Evolutionary conservation across 2,888 invertebrate genomes (phyloP).

Genomic region (Drosophila seclusa): DNA sequence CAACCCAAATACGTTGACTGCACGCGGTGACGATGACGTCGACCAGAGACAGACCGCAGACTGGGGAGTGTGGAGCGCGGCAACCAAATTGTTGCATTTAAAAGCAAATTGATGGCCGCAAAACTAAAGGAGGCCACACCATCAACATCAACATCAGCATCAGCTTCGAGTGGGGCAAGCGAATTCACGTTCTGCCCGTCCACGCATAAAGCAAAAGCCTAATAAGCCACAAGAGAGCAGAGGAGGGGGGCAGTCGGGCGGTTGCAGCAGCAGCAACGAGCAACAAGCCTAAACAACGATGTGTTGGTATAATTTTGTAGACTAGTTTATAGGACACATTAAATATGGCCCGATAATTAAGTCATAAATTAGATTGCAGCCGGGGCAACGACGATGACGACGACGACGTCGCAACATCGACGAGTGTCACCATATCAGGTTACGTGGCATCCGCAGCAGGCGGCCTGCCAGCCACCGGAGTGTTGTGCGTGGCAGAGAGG

Average conservation of each 20-base stretch:
- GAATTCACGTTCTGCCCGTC: slow-evolving; percentile 68
- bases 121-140: slow-evolving; percentile 82
- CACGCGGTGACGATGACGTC: slow-evolving; percentile 72
- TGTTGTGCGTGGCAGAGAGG: not conserved
- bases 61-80: not conserved
- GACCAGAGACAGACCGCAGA: slow-evolving; percentile 22
- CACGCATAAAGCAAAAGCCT: slow-evolving; percentile 80
- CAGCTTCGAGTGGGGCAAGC: slow-evolving; percentile 30
- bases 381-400: slow-evolving; percentile 44
- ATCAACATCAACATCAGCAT: slow-evolving; percentile 5
- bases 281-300: slow-evolving; percentile 72
- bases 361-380: slow-evolving; percentile 84
- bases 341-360: slow-evolving; percentile 85
- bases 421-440: slow-evolving; percentile 79
- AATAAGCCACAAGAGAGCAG: slow-evolving; percentile 58
- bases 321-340: slow-evolving; percentile 86
- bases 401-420: slow-evolving; percentile 42
- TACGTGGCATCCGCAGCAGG: slow-evolving; percentile 77
- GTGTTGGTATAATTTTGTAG: slow-evolving; percentile 83
- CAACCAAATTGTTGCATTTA: slow-evolving; percentile 82
- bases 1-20: slow-evolving; percentile 58
- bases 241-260: not conserved
- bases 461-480: slow-evolving; percentile 38
- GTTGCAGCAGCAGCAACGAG: not conserved
- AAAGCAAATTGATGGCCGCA: slow-evolving; percentile 83